Evolutionary conservation across 2,797 vertebrate genomes (phyloP), one percentile per base, ranked within the genome.

Genomic region (Falco novaeseelandiae): DNA sequence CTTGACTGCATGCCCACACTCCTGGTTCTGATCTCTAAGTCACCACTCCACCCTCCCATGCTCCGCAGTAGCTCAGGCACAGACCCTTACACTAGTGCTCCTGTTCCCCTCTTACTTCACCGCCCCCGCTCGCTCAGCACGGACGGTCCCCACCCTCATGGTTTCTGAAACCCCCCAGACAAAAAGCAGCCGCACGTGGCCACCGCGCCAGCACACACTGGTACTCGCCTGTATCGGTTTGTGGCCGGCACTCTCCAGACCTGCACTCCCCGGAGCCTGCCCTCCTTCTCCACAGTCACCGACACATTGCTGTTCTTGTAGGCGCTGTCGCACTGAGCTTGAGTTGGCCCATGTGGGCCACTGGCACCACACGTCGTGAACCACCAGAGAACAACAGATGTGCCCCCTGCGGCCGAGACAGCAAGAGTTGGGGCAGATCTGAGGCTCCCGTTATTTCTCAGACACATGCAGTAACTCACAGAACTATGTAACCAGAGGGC

Each of bases 331-430:
- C 99, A 99, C 97, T 99, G 99, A 67, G 98, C 98, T 96, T 99
- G 99, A 63, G 99, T 99, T 17, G 99, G 99, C 11, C 99, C 99
- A 0, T 67, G 91, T 10, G 98, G 98, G 48, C 99, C 99, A 25
- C 99, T 99, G 93, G 99, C 99, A 27, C 99, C 98, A 74, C 99
- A 99, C 1, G 99, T 98, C 59, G 98, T 98, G 91, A 99, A 99
- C 98, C 96, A 98, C 99, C 99, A 99, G 2, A 97, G 96, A 96
- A 98, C 98, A 91, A 98, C 97, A 89, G 98, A 97, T 26, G 98
- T 97, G 34, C 99, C 98, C 98, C 83, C 95, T 97, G 83, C n/a
- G 82, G 89, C 27, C 25, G 70, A 69, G 76, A 44, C 19, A 94
- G 63, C 34, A 67, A 76, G 40, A 83, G 25, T 5, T 79, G 25